Conservation (phyloP, 1,140 invertebrate genomes). For the Drosophila varians region DNA sequence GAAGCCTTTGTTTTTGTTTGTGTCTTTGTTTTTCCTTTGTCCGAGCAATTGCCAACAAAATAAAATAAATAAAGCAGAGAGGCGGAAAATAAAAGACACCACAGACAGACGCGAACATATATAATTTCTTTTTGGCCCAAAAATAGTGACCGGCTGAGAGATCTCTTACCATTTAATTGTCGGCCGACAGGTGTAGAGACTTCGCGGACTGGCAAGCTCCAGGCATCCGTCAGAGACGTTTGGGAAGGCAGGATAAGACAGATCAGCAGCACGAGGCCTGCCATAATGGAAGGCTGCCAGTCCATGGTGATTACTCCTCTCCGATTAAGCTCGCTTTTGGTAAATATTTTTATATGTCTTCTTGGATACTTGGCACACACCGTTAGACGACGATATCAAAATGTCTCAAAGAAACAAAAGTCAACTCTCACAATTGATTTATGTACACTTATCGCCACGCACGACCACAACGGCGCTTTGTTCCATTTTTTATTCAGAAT, state of each 20-base stretch:
- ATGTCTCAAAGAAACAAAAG: conserved; percentile 29
- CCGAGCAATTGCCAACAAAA: conserved; percentile 1
- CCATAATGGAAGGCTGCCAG: conserved; percentile 48
- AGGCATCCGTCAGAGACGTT: conserved; percentile 38
- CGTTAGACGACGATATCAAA: conserved; percentile 47
- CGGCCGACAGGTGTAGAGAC: conserved; percentile 35
- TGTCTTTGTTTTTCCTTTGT: conserved; percentile 29
- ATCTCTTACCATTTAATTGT: conserved; percentile 72
- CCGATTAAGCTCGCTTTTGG: neutral
- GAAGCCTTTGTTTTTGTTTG: conserved; percentile 48
- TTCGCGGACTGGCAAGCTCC: conserved; percentile 52
- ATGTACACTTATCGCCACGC: conserved; percentile 68
- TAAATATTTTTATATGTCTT: conserved; percentile 3
- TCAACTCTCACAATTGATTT: conserved; percentile 40
- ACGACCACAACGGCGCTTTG: conserved; percentile 67
- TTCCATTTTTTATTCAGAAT: conserved; percentile 55
- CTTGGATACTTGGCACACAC: conserved; percentile 16
- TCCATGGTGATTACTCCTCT: conserved; percentile 46
- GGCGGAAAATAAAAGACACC: conserved; percentile 1
- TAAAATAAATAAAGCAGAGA: conserved; percentile 7
- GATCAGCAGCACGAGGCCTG: conserved; percentile 28
- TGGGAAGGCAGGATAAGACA: conserved; percentile 43
- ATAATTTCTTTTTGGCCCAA: conserved; percentile 1
- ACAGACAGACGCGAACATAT: conserved; percentile 24
- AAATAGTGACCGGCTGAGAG: neutral